Evolutionary conservation across 2,797 vertebrate genomes (phyloP), one percentile per base, ranked within the genome.

Genomic region (Gymnoscopelus braueri): DNA sequence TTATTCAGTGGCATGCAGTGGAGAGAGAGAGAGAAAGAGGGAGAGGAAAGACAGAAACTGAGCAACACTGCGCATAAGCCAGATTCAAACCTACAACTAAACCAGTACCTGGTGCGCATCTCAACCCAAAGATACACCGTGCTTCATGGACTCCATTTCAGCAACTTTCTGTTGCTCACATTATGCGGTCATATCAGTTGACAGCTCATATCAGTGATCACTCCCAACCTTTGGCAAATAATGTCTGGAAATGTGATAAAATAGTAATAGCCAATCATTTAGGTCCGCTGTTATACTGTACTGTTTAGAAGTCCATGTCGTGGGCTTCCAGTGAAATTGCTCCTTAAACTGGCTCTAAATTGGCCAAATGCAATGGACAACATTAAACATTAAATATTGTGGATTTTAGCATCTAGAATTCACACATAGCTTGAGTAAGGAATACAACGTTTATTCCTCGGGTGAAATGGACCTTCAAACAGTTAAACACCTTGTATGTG

Each of bases 401-500:
- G 44, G 67, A 65, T 73, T 56, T 53, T 55, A 54, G 56, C 73
- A 65, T 51, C 74, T 78, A 72, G 15, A 15, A 59, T 15, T 59
- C 62, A 69, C 24, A 74, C 79, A 68, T 65, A 56, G 66, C 39
- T 12, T 11, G 15, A 72, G 54, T 55, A 10, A 55, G 56, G 75
- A 85, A 81, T 66, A 58, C 2, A 1, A 67, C 14, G 26, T 74
- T 55, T 62, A 47, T 71, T 69, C 32, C 55, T 66, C 32, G 51
- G 39, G 39, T 77, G 66, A 79, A 66, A 24, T 68, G 66, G 32
- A 71, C 74, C 72, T 15, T 74, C 63, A 80, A 70, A 82, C 73
- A 72, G 73, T 81, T 86, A 71, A 87, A 81, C 82, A 84, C 80
- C 80, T 84, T 79, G 76, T 72, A 81, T 82, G 71, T 58, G 29